These are phyloP conservation scores for Plagodis dolabraria DNA, from an alignment of 2,888 invertebrate species.

Conservation along the genomic window DNA sequence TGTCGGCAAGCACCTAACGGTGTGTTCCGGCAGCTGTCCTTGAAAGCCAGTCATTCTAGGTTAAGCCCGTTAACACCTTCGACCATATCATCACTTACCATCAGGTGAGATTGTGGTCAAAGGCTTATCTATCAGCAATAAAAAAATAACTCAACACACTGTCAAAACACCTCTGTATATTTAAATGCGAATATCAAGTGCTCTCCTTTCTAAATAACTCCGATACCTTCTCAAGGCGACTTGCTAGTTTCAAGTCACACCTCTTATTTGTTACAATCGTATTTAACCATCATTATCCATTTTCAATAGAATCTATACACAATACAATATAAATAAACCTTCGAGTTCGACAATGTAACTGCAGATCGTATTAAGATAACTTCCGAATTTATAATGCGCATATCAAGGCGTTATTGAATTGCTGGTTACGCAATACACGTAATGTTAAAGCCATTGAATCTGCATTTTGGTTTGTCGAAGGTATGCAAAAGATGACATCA, in stretches of 20 bases:
- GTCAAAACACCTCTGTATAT: background rate
- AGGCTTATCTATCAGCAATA: no score
- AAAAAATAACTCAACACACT: no score
- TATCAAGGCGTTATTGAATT: constrained; percentile 28
- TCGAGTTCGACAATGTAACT: constrained; percentile 38
- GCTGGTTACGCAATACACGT: constrained; percentile 15
- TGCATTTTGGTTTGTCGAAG: background rate
- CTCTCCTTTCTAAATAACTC: constrained; percentile 35
- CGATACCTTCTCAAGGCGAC: constrained; percentile 39
- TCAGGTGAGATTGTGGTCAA: no score
- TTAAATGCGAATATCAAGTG: constrained; percentile 23
- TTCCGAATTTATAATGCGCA: constrained; percentile 45
- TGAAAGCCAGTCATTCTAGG: no score
- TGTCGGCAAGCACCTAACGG: no score
- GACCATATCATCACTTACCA: no score
- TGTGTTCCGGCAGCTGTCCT: no score
- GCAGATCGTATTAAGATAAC: constrained; percentile 62
- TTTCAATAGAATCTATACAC: constrained; percentile 60
- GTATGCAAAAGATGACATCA: constrained; percentile 5
- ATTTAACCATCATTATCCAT: constrained; percentile 57
- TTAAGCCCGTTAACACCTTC: no score
- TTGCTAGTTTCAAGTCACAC: constrained; percentile 34
- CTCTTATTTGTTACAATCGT: constrained; percentile 42
- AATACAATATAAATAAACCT: constrained; percentile 58
- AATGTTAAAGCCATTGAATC: constrained; percentile 13